Percentiles rank a stretch among this genome's conserved stretches.
phyloP scores from a whole-genome alignment of 2,797 vertebrate species.

The Siniperca scherzeri region DNA sequence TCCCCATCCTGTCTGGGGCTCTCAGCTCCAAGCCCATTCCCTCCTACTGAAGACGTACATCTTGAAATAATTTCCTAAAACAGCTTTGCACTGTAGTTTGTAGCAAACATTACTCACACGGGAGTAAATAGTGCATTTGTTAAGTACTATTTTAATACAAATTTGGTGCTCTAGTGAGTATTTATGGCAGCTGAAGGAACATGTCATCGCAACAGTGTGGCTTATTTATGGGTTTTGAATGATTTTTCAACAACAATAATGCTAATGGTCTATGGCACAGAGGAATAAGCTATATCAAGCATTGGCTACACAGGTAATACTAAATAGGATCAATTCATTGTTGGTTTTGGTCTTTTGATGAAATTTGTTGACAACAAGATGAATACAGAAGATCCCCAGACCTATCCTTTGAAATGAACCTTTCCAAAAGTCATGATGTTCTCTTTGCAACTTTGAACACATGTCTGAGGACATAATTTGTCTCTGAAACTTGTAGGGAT shows the following conservation, averaged over 20 bases:
- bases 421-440: background rate
- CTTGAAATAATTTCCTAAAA: background rate
- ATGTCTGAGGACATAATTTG: background rate
- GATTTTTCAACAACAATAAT: background rate
- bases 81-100: background rate
- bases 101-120: background rate
- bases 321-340: background rate
- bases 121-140: background rate
- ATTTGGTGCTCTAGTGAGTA: background rate
- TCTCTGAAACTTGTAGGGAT: too few relatives aligned
- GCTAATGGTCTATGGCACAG: too few relatives aligned
- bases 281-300: background rate
- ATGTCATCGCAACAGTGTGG: too few relatives aligned
- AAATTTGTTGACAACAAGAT: background rate
- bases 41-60: too few relatives aligned
- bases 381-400: background rate
- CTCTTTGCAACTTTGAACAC: background rate
- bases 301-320: background rate
- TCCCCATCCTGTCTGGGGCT: background rate
- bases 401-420: background rate
- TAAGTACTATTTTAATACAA: background rate
- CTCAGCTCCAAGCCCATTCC: background rate
- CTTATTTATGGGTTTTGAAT: too few relatives aligned
- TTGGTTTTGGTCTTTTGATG: background rate
- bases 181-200: background rate